Evolutionary conservation across 2,888 invertebrate genomes (phyloP), one percentile per base, ranked within the genome.

Genomic region (Ethmia dodecea): DNA sequence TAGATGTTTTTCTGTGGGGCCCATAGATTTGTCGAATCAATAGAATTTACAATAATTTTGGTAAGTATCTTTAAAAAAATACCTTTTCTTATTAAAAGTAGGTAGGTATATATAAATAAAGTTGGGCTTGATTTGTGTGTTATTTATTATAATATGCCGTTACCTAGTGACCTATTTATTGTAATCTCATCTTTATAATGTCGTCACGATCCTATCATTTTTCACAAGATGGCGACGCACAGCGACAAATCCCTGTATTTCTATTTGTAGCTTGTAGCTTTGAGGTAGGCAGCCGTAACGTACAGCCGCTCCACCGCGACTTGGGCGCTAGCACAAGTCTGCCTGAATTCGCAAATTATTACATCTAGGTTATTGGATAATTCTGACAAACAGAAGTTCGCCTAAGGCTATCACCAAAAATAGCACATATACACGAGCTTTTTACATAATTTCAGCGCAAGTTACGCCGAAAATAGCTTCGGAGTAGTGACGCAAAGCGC

Each of bases 371-470:
- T 68, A 74, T 57, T 68, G 66, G 70, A 65, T 66, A 71, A 65
- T 65, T 73, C 68, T 71, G 72, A 70, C 67, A 66, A 63, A 64
- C 55, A 67, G 60, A 71, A 70, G 65, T 65, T 70, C 63, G 57
- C 60, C 73, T 79, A 76, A 80, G 78, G 83, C 77, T 84, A 80
- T 69, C 53, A 71, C 80, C 77, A 68, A 75, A 84, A 86, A 86
- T 84, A 84, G 81, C 69, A 61, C 72, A 71, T 75, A 77, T 78
- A 78, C 76, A 75, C 70, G 77, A 75, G 80, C 79, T 84, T 86
- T 87, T 86, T 86, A 87, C 86, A 86, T 86, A 86, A 86, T 86
- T 86, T 86, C 81, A 83, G 79, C 84, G 80, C 84, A 83, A 80
- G 84, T 79, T 76, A 68, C 70, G 66, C 76, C 74, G 72, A 80